Conservation (phyloP, 2,113 vertebrate species). For the Dasyurus viverrinus region DNA sequence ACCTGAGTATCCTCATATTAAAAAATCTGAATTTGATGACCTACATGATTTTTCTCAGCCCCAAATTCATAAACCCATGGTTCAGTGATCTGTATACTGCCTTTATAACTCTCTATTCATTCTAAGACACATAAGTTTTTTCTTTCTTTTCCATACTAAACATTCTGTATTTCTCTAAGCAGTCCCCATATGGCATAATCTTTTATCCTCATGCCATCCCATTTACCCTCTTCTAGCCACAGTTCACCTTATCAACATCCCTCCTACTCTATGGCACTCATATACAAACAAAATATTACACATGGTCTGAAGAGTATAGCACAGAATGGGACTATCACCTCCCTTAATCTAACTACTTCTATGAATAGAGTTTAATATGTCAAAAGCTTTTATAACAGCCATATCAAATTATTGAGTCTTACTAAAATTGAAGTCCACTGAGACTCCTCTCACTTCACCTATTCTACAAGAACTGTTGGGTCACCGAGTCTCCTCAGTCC, state of each 20-base stretch:
- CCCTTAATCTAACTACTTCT: not conserved
- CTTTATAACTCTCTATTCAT: not conserved
- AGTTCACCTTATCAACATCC: not conserved
- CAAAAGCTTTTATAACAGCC: not conserved
- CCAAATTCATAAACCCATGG: not conserved
- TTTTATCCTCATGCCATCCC: not conserved
- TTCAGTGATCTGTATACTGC: not conserved
- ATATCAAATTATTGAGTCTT: not conserved
- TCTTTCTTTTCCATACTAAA: not conserved
- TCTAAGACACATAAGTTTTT: not conserved
- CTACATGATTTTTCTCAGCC: not conserved
- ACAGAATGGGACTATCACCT: not conserved
- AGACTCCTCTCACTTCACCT: not conserved
- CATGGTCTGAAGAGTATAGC: no score
- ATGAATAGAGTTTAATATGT: not conserved
- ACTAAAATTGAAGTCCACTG: not conserved
- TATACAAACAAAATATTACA: not conserved
- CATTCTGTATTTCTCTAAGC: not conserved
- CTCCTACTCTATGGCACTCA: not conserved
- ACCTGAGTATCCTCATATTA: not conserved
- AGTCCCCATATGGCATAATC: not conserved
- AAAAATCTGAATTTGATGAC: not conserved
- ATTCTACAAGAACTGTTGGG: not conserved
- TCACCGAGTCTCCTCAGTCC: not conserved
- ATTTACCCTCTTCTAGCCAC: not conserved